Evolutionary conservation across 2,888 invertebrate species (phyloP), one percentile per base, ranked within the genome.

Genomic region (Stramonita haemastoma): DNA sequence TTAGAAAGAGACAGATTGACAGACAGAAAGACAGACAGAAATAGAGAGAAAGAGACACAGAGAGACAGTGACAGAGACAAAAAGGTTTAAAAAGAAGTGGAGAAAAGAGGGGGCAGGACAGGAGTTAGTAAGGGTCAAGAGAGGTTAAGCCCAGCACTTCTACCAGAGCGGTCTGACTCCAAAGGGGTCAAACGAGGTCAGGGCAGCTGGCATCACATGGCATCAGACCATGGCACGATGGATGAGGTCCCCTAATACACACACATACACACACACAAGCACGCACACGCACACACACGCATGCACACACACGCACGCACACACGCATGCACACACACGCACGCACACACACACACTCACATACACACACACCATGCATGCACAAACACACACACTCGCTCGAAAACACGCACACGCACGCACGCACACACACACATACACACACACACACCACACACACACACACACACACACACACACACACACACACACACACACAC

Each of bases 371-470:
- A 73, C 73, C n/a, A n/a, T n/a, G 26, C 73, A 73, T 26, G 26
- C 73, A n/a, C 73, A n/a, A 13, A 73, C 73, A 73, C 73, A n/a
- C 73, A 73, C 73, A n/a, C 73, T 26, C 73, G 26, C 73, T 26
- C 73, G 26, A 13, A 73, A 13, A 73, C 73, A 73, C n/a, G n/a
- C 73, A n/a, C n/a, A 73, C 73, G 11, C 73, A 73, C 73, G 26
- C 5, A 60, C 60, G 13, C 60, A 60, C 60, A 60, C 60, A 60
- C 13, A 60, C 60, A 81, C 32, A 46, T 19, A 84, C 84, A 36
- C 34, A 85, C 85, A 57, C 57, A n/a, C 57, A 85, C 29, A n/a
- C n/a, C 73, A n/a, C n/a, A 73, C 73, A n/a, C n/a, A 73, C 73
- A 73, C 73, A 73, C 73, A n/a, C 73, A 73, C n/a, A 73, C 4